Conservation (phyloP, 2,888 invertebrate genomes). For the Hartigia nigra region DNA sequence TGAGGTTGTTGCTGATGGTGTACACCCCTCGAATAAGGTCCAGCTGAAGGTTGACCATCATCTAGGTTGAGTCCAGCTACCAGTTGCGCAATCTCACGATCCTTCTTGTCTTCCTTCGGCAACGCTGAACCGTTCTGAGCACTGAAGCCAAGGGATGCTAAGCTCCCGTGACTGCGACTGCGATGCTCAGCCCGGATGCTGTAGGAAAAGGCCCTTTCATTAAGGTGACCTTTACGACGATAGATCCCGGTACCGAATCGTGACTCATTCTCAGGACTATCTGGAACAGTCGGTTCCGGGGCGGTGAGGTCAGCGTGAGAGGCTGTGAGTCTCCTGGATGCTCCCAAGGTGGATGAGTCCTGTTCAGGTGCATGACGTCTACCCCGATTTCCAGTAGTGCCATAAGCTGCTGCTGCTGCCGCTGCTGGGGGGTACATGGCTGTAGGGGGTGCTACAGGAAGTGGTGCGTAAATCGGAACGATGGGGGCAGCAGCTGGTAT, state of each 20-base stretch:
- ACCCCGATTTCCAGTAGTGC: conserved; percentile 68
- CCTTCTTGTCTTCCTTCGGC: conserved; percentile 75
- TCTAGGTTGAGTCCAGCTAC: conserved; percentile 90
- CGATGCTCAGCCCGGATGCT: conserved; percentile 94
- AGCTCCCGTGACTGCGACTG: conserved; percentile 90
- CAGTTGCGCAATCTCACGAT: conserved; percentile 92
- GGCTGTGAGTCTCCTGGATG: conserved; percentile 56
- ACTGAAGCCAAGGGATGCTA: conserved; percentile 91
- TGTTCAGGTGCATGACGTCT: conserved; percentile 46
- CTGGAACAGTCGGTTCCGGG: conserved; percentile 38
- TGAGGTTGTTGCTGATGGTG: conserved; percentile 63
- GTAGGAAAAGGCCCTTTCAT: conserved; percentile 93
- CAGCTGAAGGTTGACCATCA: conserved; percentile 76
- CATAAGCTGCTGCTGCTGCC: conserved; percentile 66
- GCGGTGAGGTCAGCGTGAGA: conserved; percentile 60
- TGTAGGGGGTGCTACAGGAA: conserved; percentile 72
- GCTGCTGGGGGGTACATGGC: conserved; percentile 68
- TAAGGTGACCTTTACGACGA: conserved; percentile 89
- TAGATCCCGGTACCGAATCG: conserved; percentile 87
- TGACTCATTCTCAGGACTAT: conserved; percentile 67
- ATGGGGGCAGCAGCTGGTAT: conserved; percentile 67
- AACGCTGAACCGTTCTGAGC: conserved; percentile 69
- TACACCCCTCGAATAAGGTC: conserved; percentile 69
- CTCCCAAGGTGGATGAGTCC: conserved; percentile 45
- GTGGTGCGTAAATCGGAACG: conserved; percentile 64